These are phyloP conservation scores for Phthorimaea operculella DNA, from an alignment of 1,140 invertebrate genomes.

Conservation along the genomic window DNA sequence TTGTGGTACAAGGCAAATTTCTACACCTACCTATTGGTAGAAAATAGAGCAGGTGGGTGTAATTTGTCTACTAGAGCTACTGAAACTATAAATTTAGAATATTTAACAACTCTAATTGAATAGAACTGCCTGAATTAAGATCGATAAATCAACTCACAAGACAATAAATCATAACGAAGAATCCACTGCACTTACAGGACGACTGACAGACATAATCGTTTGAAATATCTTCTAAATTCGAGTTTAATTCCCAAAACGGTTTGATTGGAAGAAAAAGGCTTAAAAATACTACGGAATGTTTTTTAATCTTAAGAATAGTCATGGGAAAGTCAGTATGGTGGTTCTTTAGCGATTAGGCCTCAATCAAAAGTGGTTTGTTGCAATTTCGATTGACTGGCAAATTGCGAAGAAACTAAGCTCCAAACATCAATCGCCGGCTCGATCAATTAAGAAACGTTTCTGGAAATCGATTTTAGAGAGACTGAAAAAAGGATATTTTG, in stretches of 20 bases:
- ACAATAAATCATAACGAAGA: conserved; percentile 41
- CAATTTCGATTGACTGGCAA: conserved; percentile 64
- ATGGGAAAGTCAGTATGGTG: conserved; percentile 42
- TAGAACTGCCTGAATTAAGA: conserved; percentile 38
- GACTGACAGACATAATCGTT: conserved; percentile 44
- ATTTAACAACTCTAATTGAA: conserved; percentile 34
- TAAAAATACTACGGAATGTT: conserved; percentile 34
- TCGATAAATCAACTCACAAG: conserved; percentile 43
- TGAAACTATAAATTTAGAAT: conserved; percentile 16
- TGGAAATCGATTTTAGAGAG: background rate
- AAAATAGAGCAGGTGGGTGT: no score
- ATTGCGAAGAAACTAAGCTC: conserved; percentile 35
- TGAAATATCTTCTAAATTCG: conserved; percentile 57
- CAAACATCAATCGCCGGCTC: conserved; percentile 30
- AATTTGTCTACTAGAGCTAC: conserved; percentile 10
- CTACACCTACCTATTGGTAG: no score
- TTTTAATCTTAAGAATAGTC: conserved; percentile 57
- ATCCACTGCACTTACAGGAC: conserved; percentile 30
- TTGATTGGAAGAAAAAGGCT: conserved; percentile 56
- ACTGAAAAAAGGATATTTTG: no score
- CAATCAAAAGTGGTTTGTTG: conserved; percentile 53
- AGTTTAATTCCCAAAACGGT: conserved; percentile 55
- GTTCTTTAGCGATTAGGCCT: conserved; percentile 36
- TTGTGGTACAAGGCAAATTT: no score
- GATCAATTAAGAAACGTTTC: conserved; percentile 1